A percentile compares a stretch with the other conserved stretches of the same genome.
phyloP scores from a whole-genome alignment of 2,888 invertebrate genomes.

The Tetheella fluctuosa region DNA sequence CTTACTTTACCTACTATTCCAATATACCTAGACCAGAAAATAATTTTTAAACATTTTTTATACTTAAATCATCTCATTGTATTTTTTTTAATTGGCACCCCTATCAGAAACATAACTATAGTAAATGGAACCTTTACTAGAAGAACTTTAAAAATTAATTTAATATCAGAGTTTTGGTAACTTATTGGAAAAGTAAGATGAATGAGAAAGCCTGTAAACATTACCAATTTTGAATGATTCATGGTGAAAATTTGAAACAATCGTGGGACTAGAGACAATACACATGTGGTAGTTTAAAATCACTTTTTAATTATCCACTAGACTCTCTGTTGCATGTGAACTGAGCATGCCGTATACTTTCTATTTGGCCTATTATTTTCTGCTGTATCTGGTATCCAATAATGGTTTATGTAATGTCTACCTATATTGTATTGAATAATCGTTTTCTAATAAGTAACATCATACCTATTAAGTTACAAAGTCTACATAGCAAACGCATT shows the following conservation, averaged over 20 bases:
- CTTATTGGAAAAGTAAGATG: neutral
- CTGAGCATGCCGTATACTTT: slow-evolving; percentile 51
- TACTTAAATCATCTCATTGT: too few relatives aligned
- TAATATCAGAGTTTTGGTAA: too few relatives aligned
- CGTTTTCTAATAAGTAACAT: slow-evolving; percentile 43
- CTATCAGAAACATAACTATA: too few relatives aligned
- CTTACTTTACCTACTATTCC: neutral
- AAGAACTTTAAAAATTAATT: too few relatives aligned
- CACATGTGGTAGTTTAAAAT: slow-evolving; percentile 30
- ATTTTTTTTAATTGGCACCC: too few relatives aligned
- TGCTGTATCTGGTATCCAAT: slow-evolving; percentile 37
- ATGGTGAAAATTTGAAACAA: slow-evolving; percentile 14
- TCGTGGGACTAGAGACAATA: slow-evolving; percentile 28
- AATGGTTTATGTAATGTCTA: slow-evolving; percentile 55
- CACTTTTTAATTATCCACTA: slow-evolving; percentile 37
- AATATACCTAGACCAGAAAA: too few relatives aligned
- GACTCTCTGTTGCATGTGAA: slow-evolving; percentile 47
- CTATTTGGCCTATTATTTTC: slow-evolving; percentile 54
- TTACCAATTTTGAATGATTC: neutral
- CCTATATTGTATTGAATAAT: slow-evolving; percentile 45
- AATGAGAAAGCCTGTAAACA: neutral
- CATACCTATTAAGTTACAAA: slow-evolving; percentile 2
- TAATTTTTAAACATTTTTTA: too few relatives aligned
- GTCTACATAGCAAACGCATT: neutral
- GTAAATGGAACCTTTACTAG: too few relatives aligned